A percentile compares a stretch with the other conserved stretches of the same genome.
Conservation (phyloP, 2,113 vertebrate species). For the Zosterops lateralis region DNA sequence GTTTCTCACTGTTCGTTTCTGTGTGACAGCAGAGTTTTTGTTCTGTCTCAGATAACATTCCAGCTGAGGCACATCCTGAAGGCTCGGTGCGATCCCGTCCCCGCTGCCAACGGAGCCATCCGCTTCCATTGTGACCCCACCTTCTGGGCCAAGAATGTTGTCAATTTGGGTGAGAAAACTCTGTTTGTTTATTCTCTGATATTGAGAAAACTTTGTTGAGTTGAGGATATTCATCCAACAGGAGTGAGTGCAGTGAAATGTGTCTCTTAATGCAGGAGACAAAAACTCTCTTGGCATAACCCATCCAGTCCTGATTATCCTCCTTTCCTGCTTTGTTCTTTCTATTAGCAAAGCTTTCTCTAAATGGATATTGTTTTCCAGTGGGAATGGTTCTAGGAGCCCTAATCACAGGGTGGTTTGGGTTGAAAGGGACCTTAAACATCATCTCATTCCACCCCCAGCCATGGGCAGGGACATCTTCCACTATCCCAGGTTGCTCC, state of each 20-base stretch:
- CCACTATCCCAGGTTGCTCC: not conserved
- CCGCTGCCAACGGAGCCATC: slow-evolving; percentile 91
- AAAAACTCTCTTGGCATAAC: not conserved
- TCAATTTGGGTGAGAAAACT: slow-evolving; percentile 88
- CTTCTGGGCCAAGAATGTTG: slow-evolving; percentile 98
- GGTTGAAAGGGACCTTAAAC: not conserved
- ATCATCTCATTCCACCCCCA: not conserved
- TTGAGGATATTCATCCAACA: not conserved
- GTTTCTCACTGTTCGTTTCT: not conserved
- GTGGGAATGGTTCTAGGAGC: not conserved
- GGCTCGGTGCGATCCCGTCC: slow-evolving; percentile 90
- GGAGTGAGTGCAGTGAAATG: not conserved
- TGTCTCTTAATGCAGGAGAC: not conserved
- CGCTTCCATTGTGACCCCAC: slow-evolving; percentile 98
- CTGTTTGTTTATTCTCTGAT: not conserved
- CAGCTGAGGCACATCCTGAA: slow-evolving; percentile 93
- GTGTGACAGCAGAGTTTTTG: not conserved
- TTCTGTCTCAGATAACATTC: slow-evolving; percentile 85
- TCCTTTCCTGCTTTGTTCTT: not conserved
- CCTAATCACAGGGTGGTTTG: not conserved
- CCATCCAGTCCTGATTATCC: not conserved
- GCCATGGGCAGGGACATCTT: not conserved
- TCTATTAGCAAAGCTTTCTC: not conserved
- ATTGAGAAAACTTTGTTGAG: not conserved
- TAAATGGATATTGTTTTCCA: not conserved